Conservation (phyloP, 2,888 invertebrate species). For the Heliconius sara region DNA sequence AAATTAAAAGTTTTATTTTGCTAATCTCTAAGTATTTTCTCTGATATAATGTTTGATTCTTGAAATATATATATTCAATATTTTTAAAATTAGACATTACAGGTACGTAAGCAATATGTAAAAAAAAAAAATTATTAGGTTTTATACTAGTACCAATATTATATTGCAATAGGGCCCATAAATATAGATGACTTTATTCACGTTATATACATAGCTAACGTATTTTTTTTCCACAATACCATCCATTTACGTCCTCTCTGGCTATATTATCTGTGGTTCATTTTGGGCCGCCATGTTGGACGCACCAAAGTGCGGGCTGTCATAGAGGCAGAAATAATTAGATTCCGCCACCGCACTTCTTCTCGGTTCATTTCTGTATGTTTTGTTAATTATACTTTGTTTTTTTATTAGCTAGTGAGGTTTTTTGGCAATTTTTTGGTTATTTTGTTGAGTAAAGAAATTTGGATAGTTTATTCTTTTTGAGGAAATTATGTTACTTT, state of each 20-base stretch:
- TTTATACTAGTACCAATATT: no score
- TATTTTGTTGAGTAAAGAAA: neutral
- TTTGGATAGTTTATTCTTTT: no score
- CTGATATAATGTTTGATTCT: no score
- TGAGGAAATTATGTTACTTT: no score
- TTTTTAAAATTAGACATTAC: no score
- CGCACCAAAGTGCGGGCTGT: slow-evolving; percentile 64
- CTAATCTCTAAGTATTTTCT: no score
- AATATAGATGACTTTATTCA: neutral
- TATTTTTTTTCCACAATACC: neutral
- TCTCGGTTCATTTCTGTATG: slow-evolving; percentile 78
- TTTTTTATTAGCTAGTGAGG: slow-evolving; percentile 47
- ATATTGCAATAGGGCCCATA: no score
- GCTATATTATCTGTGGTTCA: slow-evolving; percentile 18
- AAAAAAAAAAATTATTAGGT: no score
- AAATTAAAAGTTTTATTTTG: no score
- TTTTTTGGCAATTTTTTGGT: neutral
- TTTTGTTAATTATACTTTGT: slow-evolving; percentile 78
- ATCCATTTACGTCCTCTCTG: neutral
- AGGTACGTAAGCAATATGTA: no score
- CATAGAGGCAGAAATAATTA: slow-evolving; percentile 81
- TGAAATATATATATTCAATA: no score
- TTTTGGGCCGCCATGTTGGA: slow-evolving; percentile 23
- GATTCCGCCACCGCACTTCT: slow-evolving; percentile 72
- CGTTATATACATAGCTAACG: neutral